A percentile compares a stretch with the other conserved stretches of the same genome.
phyloP scores from a whole-genome alignment of 2,888 invertebrate species.

The Sarcophaga carnaria region DNA sequence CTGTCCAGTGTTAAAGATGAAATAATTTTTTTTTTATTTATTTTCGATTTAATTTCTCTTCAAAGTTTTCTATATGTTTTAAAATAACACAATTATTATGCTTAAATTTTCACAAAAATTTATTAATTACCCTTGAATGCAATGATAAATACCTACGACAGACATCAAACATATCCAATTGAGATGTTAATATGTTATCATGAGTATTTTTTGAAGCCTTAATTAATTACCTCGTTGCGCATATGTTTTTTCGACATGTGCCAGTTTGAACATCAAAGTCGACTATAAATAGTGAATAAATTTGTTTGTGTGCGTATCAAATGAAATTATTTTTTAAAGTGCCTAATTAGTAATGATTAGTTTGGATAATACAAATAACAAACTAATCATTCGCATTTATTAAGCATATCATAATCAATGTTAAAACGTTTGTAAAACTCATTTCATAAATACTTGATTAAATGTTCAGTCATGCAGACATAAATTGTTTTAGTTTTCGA shows the following conservation, averaged over 20 bases:
- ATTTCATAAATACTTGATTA: constrained; percentile 49
- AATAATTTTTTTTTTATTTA: no score
- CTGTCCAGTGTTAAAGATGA: no score
- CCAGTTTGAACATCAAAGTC: constrained; percentile 40
- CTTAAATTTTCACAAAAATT: no score
- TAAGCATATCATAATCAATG: constrained; percentile 46
- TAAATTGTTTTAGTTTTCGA: constrained; percentile 10
- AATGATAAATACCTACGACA: no score
- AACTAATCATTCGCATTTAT: constrained; percentile 45
- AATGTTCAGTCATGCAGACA: constrained; percentile 34
- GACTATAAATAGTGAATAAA: constrained; percentile 32
- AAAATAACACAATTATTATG: no score
- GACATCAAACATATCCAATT: no score
- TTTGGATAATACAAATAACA: not conserved
- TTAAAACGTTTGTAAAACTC: constrained; percentile 35
- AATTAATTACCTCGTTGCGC: no score
- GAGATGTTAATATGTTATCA: no score
- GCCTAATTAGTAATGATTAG: constrained; percentile 51
- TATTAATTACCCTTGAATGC: no score
- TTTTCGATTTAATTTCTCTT: no score
- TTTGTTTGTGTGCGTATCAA: not conserved
- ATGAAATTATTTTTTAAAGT: constrained; percentile 30
- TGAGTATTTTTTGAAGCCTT: no score
- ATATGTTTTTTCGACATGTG: constrained; percentile 6
- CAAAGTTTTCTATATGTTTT: no score